Percentiles rank a stretch among this genome's conserved stretches.
These are phyloP conservation scores for Platycheirus rosarum DNA, from an alignment of 2,888 invertebrate genomes.

Conservation along the genomic window DNA sequence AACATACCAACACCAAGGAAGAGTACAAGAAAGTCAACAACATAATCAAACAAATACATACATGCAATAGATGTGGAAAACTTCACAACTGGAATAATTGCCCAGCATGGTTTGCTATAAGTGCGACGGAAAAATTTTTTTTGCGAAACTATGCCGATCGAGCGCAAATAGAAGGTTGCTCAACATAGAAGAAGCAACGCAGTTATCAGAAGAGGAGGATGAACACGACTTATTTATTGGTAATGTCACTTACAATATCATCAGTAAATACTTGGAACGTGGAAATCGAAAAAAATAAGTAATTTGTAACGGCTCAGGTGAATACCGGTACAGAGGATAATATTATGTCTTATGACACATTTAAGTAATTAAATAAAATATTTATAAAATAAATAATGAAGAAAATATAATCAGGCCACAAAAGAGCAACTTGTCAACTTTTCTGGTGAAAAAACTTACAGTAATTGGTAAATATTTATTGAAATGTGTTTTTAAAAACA, in stretches of 20 bases:
- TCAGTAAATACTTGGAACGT: conserved; percentile 3
- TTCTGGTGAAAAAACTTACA: conserved; percentile 9
- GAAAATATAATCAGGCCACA: not conserved
- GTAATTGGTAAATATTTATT: conserved; percentile 20
- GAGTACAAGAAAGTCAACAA: not conserved
- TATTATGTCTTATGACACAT: conserved; percentile 9
- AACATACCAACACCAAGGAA: not conserved
- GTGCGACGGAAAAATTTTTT: conserved; percentile 11
- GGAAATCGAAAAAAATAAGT: not conserved
- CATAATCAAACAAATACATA: no score
- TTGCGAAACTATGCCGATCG: conserved; percentile 1
- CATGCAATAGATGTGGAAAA: conserved; percentile 15
- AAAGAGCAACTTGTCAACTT: conserved; percentile 2
- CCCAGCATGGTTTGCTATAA: conserved; percentile 12
- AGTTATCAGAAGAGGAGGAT: not conserved
- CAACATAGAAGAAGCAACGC: not conserved
- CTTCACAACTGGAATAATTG: conserved; percentile 1
- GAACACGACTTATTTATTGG: not conserved
- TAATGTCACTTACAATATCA: not conserved
- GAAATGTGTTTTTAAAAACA: conserved; percentile 25
- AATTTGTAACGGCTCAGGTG: not conserved
- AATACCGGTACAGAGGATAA: conserved; percentile 21
- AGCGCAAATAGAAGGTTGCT: conserved; percentile 1
- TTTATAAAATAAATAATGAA: no score
- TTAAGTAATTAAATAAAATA: conserved; percentile 18